These are phyloP conservation scores for Polymixis lichenea DNA, from an alignment of 2,888 invertebrate genomes.

Conservation along the genomic window DNA sequence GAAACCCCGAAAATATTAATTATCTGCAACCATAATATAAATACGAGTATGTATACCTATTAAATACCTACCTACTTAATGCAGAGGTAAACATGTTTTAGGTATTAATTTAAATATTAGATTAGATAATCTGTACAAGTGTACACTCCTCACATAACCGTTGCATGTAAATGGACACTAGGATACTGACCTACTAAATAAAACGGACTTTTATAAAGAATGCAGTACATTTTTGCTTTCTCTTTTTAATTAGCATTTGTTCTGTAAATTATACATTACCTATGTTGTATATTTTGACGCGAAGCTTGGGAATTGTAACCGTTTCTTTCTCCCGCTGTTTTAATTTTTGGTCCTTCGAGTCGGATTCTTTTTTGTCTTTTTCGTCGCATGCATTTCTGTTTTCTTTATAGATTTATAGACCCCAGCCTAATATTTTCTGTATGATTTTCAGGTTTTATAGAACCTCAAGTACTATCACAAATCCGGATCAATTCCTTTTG, in stretches of 20 bases:
- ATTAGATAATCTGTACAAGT: conserved; percentile 36
- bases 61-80: conserved; percentile 2
- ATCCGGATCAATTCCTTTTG: background rate
- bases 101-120: conserved; percentile 47
- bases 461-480: background rate
- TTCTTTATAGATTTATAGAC: background rate
- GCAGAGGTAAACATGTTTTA: conserved; percentile 1
- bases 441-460: background rate
- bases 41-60: background rate
- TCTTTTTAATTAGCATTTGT: conserved; percentile 44
- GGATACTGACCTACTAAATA: conserved; percentile 33
- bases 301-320: conserved; percentile 8
- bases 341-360: conserved; percentile 11
- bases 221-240: conserved; percentile 27
- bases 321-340: background rate
- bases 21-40: background rate
- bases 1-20: background rate
- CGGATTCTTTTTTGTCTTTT: background rate
- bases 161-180: conserved; percentile 44
- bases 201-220: conserved; percentile 23
- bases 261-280: conserved; percentile 1
- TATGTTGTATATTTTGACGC: conserved; percentile 16
- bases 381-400: background rate
- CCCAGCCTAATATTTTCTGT: background rate
- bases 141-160: conserved; percentile 13